Evolutionary conservation across 1,140 invertebrate genomes (phyloP).

Genomic region (Epicauta chinensis): DNA sequence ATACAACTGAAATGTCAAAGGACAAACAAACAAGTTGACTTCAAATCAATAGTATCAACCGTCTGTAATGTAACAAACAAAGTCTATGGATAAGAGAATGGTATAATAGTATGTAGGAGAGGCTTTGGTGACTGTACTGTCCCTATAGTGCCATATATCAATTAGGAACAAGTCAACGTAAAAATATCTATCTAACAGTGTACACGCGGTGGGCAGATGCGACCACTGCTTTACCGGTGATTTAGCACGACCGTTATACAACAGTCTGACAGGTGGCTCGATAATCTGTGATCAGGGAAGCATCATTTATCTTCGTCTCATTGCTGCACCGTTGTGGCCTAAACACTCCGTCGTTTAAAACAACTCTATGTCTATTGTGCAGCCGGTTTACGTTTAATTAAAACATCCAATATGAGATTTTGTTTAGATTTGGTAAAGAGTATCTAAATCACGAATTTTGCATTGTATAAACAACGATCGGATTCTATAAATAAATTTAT

Average conservation of each 20-base stretch:
- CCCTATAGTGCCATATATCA: slow-evolving; percentile 32
- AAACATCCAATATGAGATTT: neutral
- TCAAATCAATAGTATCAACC: slow-evolving; percentile 23
- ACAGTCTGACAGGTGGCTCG: slow-evolving; percentile 19
- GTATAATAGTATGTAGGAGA: slow-evolving; percentile 1
- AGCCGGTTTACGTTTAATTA: slow-evolving; percentile 9
- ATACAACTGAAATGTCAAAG: slow-evolving; percentile 15
- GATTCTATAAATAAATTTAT: no score
- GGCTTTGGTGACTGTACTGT: slow-evolving; percentile 1
- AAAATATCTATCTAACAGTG: slow-evolving; percentile 19
- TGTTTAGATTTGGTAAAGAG: neutral
- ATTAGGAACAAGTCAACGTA: slow-evolving; percentile 24
- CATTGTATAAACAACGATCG: no score
- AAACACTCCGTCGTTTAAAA: no score
- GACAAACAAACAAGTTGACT: slow-evolving; percentile 23
- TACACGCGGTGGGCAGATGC: slow-evolving; percentile 24
- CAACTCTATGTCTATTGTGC: neutral
- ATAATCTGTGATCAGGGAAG: slow-evolving; percentile 23
- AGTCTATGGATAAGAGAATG: neutral
- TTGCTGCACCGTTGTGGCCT: slow-evolving; percentile 2
- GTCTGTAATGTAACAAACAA: no score
- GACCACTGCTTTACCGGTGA: slow-evolving; percentile 25
- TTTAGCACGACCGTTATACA: slow-evolving; percentile 17
- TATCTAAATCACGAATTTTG: no score
- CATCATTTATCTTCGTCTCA: slow-evolving; percentile 21